A percentile compares a stretch with the other conserved stretches of the same genome.
Evolutionary conservation across 1,140 invertebrate species (phyloP).

Genomic region (Aricia agestis): DNA sequence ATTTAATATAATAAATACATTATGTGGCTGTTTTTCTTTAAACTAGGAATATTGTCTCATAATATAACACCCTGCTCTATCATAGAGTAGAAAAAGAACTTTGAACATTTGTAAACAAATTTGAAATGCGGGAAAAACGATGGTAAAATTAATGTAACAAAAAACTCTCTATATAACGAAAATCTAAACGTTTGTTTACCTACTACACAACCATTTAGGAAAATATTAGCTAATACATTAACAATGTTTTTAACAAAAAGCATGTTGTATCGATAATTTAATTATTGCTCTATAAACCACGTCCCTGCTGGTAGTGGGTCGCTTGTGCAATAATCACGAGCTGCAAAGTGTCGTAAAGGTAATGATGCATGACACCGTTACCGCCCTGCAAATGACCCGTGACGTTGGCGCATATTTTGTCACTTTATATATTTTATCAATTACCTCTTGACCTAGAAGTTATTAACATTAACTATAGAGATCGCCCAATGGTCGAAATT

Average conservation of each 20-base stretch:
- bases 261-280: background rate
- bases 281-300: background rate
- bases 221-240: background rate
- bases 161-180: too few relatives aligned
- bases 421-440: background rate
- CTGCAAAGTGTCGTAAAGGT: conserved; percentile 10
- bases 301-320: background rate
- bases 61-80: too few relatives aligned
- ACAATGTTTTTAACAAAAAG: background rate
- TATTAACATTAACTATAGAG: background rate
- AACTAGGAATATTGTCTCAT: too few relatives aligned
- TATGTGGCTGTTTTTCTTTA: too few relatives aligned
- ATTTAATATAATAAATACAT: too few relatives aligned
- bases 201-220: too few relatives aligned
- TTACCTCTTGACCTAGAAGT: background rate
- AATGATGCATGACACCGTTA: conserved; percentile 9
- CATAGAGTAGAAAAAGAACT: too few relatives aligned
- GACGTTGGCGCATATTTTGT: background rate
- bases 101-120: too few relatives aligned
- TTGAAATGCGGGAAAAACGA: too few relatives aligned
- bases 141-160: too few relatives aligned
- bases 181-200: too few relatives aligned
- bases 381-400: conserved; percentile 1
- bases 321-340: background rate
- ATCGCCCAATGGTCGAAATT: too few relatives aligned